Base-by-base conservation (phyloP, 2,888 invertebrate species). In the Pachliopta kotzebuea region DNA sequence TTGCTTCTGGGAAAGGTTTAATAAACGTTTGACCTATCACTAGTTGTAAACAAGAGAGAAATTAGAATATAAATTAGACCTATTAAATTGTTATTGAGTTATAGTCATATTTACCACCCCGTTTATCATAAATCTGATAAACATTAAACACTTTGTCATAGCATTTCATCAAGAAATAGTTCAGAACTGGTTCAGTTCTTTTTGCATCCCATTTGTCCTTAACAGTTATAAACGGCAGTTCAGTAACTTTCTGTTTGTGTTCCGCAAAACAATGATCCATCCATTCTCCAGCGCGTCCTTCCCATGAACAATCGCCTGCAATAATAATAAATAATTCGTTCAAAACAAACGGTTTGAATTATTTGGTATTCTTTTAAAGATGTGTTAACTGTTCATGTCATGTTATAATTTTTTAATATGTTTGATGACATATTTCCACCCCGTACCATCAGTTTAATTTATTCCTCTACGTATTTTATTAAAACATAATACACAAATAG, bases 211-310 rank as follows among this genome's bases (percentile, higher is more conserved):
- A 92, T 69, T 80, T 85, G 71, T 92, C 88, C 70, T 86, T 88
- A 63, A 92, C 83, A 3, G 87, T 88, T 72, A 92, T 91, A 75
- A 91, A 92, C 53, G 92, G 92, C 3, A 92, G 77, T 62, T 92
- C 92, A 2, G 90, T 83, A 65, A 94, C 92, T 70, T 87, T 91
- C 63, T 92, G 84, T 60, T 84, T 82, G 72, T 94, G 94, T 18
- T 90, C 83, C 31, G 73, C 65, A 72, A 93, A 93, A 72, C 94
- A 90, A 74, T 94, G 94, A 70, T 93, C 92, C 84, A 93, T 92
- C 94, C 94, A 94, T 62, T 93, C 92, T 2, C 93, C 92, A 67
- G 94, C 94, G 29, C 90, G 83, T 1, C 94, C 94, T 72, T 91
- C 86, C 94, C 94, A 94, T 55, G 80, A 77, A 72, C 94, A 94